Base-by-base conservation (phyloP, 92 coral and sea anemone species). In the Nematostella vectensis region DNA sequence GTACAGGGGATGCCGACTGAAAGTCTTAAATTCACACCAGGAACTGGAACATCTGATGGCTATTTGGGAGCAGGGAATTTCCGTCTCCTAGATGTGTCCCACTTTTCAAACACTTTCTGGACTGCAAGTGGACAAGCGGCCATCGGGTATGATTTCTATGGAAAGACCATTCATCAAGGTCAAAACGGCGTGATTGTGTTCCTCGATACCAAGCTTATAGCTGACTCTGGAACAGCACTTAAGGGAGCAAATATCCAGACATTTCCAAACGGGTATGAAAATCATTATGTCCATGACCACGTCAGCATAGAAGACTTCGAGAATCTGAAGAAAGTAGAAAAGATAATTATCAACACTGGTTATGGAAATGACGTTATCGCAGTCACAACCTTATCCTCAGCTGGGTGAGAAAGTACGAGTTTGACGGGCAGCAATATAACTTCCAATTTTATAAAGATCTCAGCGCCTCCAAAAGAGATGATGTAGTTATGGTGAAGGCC, bases 141-240 rank as follows among this genome's bases (percentile, higher is more conserved):
- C 61, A 56, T 56, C 61, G 61, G 61, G 48, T 56, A 56, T 48
- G 61, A 56, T 48, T 56, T 56, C 40, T 33, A 56, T 48, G 61
- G 61, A 31, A 56, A 56, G 40, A 17, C 47, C 21, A 31, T 17
- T n/a, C 21, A 56, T 56, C 21, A 56, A 56, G 40, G 25, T 33
- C 25, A 47, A 48, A 47, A 56, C 11, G 61, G 48, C 24, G 47
- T 56, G 40, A 56, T 48, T 31, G 61, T 56, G 47, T 56, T 56
- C 40, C 47, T 56, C 61, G 61, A 56, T n/a, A 56, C 61, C 61
- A 56, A 56, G 25, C 48, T 56, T 31, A 48, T 56, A 31, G 25
- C 36, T 47, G 4, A 47, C 29, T 56, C 61, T 31, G 61, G 61
- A 56, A 31, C 29, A 56, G 47, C 61, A 56, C 61, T 56, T 48